Evolutionary conservation across 2,113 vertebrate species (phyloP), one percentile per base, ranked within the genome.

Genomic region (Benitochromis conjunctus): DNA sequence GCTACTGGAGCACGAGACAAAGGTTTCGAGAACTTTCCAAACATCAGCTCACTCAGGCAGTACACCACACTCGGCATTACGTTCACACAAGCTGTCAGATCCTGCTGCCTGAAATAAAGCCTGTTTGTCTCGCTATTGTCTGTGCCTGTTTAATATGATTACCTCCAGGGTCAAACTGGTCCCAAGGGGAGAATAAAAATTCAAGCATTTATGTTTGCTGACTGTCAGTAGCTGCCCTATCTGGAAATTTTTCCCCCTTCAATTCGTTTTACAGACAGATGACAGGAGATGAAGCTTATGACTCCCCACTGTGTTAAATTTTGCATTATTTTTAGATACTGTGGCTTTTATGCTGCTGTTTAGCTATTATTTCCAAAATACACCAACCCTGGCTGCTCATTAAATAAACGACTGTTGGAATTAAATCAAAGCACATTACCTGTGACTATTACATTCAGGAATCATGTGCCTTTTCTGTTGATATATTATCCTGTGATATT

Each of bases 321-420:
- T 26, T 82, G 69, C 24, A 21, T 66, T 84, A 79, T 86, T 84
- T 88, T 84, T 79, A 79, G 85, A 79, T 10, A 55, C 76, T 43
- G 56, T 29, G 57, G 48, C 38, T 86, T 71, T 29, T 80, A 2
- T 80, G 86, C 77, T 54, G 84, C 60, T 71, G 82, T 62, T 80
- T 64, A 36, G 57, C 56, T 62, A 38, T 74, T 79, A 71, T 58
- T 60, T 60, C 56, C 21, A 69, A 79, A 24, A 87, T 79, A 34
- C 34, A 66, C 19, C 43, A 26, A 71, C 38, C 34, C 31, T 48
- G 81, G 38, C 76, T 81, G 34, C 46, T 76, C 38, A 9, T 9
- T 53, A 29, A 66, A 78, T 66, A 34, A 55, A 89, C 51, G 64
- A 57, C 8, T 76, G 71, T n/a, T 76, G 10, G 71, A 53, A 53